Evolutionary conservation across 2,797 vertebrate species (phyloP), one percentile per base, ranked within the genome.

Genomic region (Leuciscus waleckii): DNA sequence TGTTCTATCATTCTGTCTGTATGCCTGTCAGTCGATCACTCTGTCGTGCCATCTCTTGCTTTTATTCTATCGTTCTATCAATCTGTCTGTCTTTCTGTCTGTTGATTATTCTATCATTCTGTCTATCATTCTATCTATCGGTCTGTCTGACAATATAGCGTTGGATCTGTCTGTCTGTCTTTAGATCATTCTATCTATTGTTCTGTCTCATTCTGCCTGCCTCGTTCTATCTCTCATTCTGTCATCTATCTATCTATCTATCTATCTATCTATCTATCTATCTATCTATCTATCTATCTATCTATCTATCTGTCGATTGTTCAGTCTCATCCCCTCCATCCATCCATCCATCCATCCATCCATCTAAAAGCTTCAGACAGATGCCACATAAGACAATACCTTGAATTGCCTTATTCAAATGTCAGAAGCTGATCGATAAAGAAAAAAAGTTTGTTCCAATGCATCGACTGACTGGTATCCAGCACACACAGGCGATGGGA

Each of bases 391-490:
- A 56, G n/a, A 71, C 39, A 61, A 35, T 61, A 61, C 19, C 26
- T 63, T 51, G 46, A 82, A 63, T 35, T 63, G 69, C 8, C 13
- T 35, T 19, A 26, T 74, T 61, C 4, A 75, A 82, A 74, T 74
- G 41, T 82, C 70, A 75, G 2, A 49, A 49, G 51, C 41, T 70
- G 65, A 49, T 23, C 46, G 67, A 35, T 49, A 4, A 58, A 58
- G 16, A 9, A n/a, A 56, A 37, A 54, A 58, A 56, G 5, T 0
- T 16, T 1, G 3, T 21, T 19, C 2, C 29, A 68, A 5, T 17
- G 13, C 46, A 68, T 11, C 51, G 2, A 68, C 19, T 0, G 21
- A 14, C 32, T 58, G 39, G 39, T 19, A 32, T 76, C 74, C 71
- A 19, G 56, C 7, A 14, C 73, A 14, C 73, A 23, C 11, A 56